A percentile compares a stretch with the other conserved stretches of the same genome.
These are phyloP conservation scores for Rhinoraja longicauda DNA, from an alignment of 2,797 vertebrate species.

Conservation along the genomic window DNA sequence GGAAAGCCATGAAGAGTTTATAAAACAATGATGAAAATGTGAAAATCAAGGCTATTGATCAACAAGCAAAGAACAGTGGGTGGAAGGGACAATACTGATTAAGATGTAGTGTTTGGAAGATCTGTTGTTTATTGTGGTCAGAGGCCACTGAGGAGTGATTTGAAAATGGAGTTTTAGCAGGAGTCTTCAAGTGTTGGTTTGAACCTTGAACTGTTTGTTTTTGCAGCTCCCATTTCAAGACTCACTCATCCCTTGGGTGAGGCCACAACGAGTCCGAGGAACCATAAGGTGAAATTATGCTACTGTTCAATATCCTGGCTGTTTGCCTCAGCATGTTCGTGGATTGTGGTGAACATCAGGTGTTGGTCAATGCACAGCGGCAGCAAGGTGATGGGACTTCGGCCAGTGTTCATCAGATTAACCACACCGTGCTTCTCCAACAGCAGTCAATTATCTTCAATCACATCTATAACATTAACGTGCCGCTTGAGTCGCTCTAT, in stretches of 20 bases:
- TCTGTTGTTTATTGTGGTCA: neutral
- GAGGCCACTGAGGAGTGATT: neutral
- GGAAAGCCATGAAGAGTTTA: no score
- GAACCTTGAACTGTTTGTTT: neutral
- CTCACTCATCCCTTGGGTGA: neutral
- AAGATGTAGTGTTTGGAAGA: neutral
- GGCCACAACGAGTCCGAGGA: slow-evolving; percentile 41
- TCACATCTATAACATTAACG: slow-evolving; percentile 93
- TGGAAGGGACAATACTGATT: no score
- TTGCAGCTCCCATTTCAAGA: neutral
- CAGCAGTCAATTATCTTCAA: slow-evolving; percentile 86
- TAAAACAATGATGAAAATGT: no score
- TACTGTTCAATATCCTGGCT: slow-evolving; percentile 52
- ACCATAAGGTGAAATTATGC: neutral
- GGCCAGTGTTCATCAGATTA: slow-evolving; percentile 55
- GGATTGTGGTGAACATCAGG: slow-evolving; percentile 57
- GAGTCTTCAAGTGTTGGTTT: neutral
- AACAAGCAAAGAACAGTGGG: no score
- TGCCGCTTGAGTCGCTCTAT: slow-evolving; percentile 84
- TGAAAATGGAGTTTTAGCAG: neutral
- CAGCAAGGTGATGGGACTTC: slow-evolving; percentile 59
- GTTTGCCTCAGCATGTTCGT: slow-evolving; percentile 55
- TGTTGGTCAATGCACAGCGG: slow-evolving; percentile 67
- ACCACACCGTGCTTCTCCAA: slow-evolving; percentile 61
- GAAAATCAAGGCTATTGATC: no score